A percentile compares a stretch with the other conserved stretches of the same genome.
Evolutionary conservation across 2,113 vertebrate species (phyloP).

Genomic region (Mola mola): DNA sequence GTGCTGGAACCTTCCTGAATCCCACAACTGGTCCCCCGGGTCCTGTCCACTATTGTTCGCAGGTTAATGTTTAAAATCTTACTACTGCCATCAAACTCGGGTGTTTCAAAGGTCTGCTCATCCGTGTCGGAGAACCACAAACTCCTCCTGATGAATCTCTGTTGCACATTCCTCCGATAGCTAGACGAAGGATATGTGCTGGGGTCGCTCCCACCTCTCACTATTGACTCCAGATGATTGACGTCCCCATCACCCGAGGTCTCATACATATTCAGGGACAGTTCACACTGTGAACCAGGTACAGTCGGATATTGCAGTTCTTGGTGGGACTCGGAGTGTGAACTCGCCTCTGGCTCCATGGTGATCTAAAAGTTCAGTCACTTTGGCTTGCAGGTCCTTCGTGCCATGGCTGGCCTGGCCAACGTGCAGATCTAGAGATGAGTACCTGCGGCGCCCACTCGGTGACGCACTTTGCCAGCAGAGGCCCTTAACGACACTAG

Average conservation of each 20-base stretch:
- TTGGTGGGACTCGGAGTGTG: constrained; percentile 29
- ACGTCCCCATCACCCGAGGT: constrained; percentile 52
- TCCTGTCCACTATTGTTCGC: constrained; percentile 76
- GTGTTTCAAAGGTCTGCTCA: constrained; percentile 84
- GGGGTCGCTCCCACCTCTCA: constrained; percentile 76
- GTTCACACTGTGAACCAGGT: constrained; percentile 60
- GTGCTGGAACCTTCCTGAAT: constrained; percentile 65
- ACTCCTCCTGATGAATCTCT: constrained; percentile 90
- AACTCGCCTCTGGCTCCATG: constrained; percentile 72
- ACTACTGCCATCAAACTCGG: constrained; percentile 78
- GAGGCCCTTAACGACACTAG: constrained; percentile 57
- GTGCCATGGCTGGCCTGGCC: constrained; percentile 77
- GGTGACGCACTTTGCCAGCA: constrained; percentile 77
- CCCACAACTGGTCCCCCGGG: constrained; percentile 67
- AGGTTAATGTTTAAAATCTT: constrained; percentile 73
- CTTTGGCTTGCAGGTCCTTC: constrained; percentile 65
- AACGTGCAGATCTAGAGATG: constrained; percentile 48
- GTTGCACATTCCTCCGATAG: constrained; percentile 81
- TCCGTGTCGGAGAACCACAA: constrained; percentile 92
- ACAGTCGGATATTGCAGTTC: constrained; percentile 61
- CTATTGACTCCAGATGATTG: constrained; percentile 64
- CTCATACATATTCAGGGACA: constrained; percentile 48
- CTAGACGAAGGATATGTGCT: constrained; percentile 64
- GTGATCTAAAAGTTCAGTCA: constrained; percentile 54
- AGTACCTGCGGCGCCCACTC: constrained; percentile 76